Conservation (phyloP, 1,140 invertebrate genomes). For the Psix sp. region DNA sequence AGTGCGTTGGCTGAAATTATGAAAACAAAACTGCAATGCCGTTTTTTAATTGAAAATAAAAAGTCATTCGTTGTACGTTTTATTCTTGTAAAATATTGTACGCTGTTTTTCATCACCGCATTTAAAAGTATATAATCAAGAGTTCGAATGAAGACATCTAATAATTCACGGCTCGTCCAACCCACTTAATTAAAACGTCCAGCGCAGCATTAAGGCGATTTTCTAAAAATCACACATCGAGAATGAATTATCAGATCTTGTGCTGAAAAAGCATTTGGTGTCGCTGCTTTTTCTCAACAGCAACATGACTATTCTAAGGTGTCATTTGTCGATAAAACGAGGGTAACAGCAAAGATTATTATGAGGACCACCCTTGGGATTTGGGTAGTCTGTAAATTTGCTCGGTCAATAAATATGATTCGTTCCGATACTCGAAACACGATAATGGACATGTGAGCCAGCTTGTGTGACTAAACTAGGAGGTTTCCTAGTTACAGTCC, state of each 20-base stretch:
- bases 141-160: no score
- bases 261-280: conserved; percentile 36
- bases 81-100: no score
- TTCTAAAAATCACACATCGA: no score
- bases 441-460: conserved; percentile 52
- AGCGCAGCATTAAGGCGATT: no score
- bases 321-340: conserved; percentile 48
- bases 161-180: no score
- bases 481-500: conserved; percentile 52
- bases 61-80: no score
- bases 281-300: conserved; percentile 40
- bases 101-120: no score
- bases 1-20: no score
- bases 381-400: conserved; percentile 72
- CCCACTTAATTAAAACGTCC: no score
- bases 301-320: conserved; percentile 43
- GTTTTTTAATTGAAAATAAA: no score
- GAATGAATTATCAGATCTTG: background rate
- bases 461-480: conserved; percentile 69
- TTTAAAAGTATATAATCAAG: no score
- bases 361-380: conserved; percentile 73
- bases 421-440: conserved; percentile 74
- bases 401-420: conserved; percentile 76
- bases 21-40: no score
- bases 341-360: conserved; percentile 40